Conservation (phyloP, 2,113 vertebrate species). For the Archocentrus centrarchus region DNA sequence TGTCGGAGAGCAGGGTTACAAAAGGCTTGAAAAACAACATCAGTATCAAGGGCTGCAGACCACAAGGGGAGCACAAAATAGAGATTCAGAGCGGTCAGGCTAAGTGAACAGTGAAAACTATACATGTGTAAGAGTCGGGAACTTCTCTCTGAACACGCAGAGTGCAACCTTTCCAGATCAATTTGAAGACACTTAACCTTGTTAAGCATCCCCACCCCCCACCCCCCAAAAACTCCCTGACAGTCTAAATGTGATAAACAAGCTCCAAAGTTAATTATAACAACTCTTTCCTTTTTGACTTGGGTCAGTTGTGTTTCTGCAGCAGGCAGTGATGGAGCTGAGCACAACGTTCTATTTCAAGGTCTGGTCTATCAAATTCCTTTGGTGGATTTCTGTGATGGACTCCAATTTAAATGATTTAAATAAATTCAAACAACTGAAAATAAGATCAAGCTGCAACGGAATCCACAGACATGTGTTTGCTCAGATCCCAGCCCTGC, state of each 20-base stretch:
- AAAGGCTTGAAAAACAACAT: constrained; percentile 74
- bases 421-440: constrained; percentile 78
- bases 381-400: constrained; percentile 46
- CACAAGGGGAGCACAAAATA: constrained; percentile 45
- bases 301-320: constrained; percentile 50
- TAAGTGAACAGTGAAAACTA: constrained; percentile 56
- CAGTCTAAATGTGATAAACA: constrained; percentile 68
- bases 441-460: constrained; percentile 76
- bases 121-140: constrained; percentile 34
- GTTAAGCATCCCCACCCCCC: constrained; percentile 47
- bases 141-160: constrained; percentile 42
- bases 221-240: constrained; percentile 40
- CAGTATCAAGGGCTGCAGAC: constrained; percentile 55
- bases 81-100: constrained; percentile 39
- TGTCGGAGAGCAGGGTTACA: constrained; percentile 72
- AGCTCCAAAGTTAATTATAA: constrained; percentile 69
- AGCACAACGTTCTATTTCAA: constrained; percentile 50
- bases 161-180: constrained; percentile 63
- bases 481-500: constrained; percentile 45
- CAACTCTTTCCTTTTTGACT: constrained; percentile 56
- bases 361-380: constrained; percentile 53
- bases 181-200: constrained; percentile 54
- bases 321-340: constrained; percentile 8
- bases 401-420: constrained; percentile 66
- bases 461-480: constrained; percentile 69